Conservation (phyloP, 1,140 invertebrate species). For the Paraescarpia echinospica region DNA sequence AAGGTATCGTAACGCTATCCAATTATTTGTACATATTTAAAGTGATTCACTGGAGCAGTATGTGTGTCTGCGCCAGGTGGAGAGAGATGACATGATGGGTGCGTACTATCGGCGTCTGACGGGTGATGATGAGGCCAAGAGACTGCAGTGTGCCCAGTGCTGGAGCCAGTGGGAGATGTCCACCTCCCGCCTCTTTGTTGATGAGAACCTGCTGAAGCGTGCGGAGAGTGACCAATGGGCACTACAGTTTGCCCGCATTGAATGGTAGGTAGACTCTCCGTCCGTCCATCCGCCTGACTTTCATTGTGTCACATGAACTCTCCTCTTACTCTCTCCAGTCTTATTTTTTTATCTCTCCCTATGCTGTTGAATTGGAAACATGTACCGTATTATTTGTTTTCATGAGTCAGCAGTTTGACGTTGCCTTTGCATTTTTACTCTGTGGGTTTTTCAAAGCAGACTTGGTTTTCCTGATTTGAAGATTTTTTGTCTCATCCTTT, state of each 20-base stretch:
- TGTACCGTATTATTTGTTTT: too few species aligned
- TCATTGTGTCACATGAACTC: neutral
- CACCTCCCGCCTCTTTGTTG: slow-evolving; percentile 44
- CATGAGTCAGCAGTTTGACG: too few species aligned
- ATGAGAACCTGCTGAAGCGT: slow-evolving; percentile 40
- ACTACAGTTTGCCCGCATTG: slow-evolving; percentile 56
- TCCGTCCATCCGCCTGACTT: neutral
- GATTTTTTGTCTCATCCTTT: too few species aligned
- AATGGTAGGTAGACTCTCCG: slow-evolving; percentile 25
- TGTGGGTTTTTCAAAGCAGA: too few species aligned
- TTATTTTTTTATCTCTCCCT: too few species aligned
- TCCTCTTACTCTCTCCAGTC: too few species aligned
- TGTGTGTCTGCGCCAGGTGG: slow-evolving; percentile 37
- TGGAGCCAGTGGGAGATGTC: slow-evolving; percentile 57
- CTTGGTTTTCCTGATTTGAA: too few species aligned
- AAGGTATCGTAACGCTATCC: neutral
- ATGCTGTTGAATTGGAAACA: too few species aligned
- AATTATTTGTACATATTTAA: neutral
- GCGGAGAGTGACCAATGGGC: slow-evolving; percentile 46
- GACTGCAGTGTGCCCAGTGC: slow-evolving; percentile 42
- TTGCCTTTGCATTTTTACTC: too few species aligned
- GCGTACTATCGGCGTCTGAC: slow-evolving; percentile 55
- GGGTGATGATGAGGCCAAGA: slow-evolving; percentile 41
- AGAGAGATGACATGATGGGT: slow-evolving; percentile 47
- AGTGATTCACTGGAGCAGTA: slow-evolving; percentile 3